A percentile compares a stretch with the other conserved stretches of the same genome.
Evolutionary conservation across 2,888 invertebrate genomes (phyloP).

Genomic region (Sphaeridia pumilis): DNA sequence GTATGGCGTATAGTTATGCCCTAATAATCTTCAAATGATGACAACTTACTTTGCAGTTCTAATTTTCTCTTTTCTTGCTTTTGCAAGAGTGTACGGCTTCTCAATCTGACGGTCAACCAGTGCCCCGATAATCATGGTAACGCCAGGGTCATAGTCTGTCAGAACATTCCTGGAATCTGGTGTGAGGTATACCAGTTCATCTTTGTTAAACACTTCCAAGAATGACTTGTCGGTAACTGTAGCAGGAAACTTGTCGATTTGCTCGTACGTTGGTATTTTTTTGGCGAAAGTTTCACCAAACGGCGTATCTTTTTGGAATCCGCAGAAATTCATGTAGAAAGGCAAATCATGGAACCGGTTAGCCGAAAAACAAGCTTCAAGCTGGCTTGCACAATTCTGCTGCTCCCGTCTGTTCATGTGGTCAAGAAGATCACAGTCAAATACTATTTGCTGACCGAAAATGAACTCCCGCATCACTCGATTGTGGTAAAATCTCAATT

Average conservation of each 20-base stretch:
- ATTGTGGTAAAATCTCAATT: conserved; percentile 52
- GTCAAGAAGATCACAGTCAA: conserved; percentile 71
- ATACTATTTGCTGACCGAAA: conserved; percentile 61
- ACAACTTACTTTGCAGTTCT: conserved; percentile 54
- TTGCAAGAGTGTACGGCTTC: conserved; percentile 20
- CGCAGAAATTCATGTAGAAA: conserved; percentile 68
- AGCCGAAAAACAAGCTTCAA: conserved; percentile 56
- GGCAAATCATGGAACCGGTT: conserved; percentile 65
- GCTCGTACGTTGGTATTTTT: conserved; percentile 50
- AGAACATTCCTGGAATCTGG: conserved; percentile 67
- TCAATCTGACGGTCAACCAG: conserved; percentile 62
- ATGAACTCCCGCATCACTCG: conserved; percentile 44
- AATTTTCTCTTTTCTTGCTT: conserved; percentile 56
- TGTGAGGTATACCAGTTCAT: conserved; percentile 72
- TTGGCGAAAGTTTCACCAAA: conserved; percentile 49
- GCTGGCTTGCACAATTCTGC: conserved; percentile 63
- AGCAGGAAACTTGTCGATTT: conserved; percentile 60
- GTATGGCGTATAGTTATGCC: too few relatives aligned
- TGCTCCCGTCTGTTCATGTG: conserved; percentile 62
- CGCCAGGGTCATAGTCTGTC: conserved; percentile 56
- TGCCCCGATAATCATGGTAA: conserved; percentile 73
- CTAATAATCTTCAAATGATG: too few relatives aligned
- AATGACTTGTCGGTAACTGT: conserved; percentile 58
- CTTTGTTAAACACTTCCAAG: conserved; percentile 66
- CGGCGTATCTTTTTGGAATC: conserved; percentile 45